Evolutionary conservation across 1,140 invertebrate species (phyloP).

Genomic region (Drosophila orosa): DNA sequence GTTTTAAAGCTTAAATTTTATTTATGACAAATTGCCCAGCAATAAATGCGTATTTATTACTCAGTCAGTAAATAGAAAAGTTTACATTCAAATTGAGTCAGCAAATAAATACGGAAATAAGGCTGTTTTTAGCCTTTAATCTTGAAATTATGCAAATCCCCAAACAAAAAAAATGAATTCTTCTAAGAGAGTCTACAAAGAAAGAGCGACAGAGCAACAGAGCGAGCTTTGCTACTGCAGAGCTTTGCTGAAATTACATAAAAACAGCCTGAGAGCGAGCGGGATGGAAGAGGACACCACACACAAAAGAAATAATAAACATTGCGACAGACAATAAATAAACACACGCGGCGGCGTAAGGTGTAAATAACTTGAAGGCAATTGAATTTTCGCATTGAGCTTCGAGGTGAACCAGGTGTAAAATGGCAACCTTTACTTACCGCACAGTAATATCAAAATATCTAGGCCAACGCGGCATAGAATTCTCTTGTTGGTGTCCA

Average conservation of each 20-base stretch:
- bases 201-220: conserved; percentile 4
- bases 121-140: background rate
- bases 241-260: conserved; percentile 44
- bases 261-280: conserved; percentile 15
- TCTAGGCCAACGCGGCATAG: conserved; percentile 74
- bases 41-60: background rate
- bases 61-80: background rate
- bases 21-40: conserved; percentile 9
- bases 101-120: background rate
- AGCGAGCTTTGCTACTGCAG: conserved; percentile 8
- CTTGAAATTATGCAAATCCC: conserved; percentile 11
- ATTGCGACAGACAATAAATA: conserved; percentile 53
- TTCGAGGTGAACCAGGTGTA: conserved; percentile 32
- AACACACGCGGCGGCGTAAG: conserved; percentile 17
- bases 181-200: conserved; percentile 17
- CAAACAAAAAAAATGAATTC: conserved; percentile 14
- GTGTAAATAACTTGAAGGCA: conserved; percentile 19
- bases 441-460: conserved; percentile 74
- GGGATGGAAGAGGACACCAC: conserved; percentile 5
- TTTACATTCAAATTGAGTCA: conserved; percentile 12
- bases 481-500: conserved; percentile 82
- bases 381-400: conserved; percentile 22
- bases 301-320: conserved; percentile 58
- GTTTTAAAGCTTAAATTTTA: conserved; percentile 7
- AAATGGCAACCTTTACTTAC: conserved; percentile 55